These are phyloP conservation scores for Entomyzon cyanotis DNA, from an alignment of 2,113 vertebrate species.

Conservation along the genomic window DNA sequence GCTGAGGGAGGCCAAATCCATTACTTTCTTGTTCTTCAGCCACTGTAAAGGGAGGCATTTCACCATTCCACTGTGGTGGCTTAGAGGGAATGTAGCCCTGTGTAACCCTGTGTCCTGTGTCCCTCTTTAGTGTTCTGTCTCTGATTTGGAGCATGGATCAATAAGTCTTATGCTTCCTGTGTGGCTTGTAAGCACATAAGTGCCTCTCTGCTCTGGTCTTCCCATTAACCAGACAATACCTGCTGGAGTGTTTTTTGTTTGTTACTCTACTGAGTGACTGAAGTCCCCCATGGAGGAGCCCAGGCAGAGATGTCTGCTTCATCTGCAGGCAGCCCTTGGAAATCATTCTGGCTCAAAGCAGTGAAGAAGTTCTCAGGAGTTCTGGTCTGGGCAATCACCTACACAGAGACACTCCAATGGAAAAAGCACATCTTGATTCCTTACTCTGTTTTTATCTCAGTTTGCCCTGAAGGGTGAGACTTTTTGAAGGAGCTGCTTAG, in stretches of 20 bases:
- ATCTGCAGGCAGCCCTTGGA: background rate
- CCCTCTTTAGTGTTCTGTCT: background rate
- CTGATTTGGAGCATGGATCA: background rate
- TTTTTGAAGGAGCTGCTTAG: background rate
- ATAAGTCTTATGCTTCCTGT: background rate
- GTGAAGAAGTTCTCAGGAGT: background rate
- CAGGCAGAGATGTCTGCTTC: background rate
- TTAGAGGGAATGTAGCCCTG: no score
- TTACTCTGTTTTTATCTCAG: background rate
- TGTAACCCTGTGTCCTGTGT: no score
- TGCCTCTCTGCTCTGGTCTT: background rate
- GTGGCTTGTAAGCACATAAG: background rate
- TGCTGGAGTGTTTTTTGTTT: background rate
- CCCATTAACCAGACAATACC: background rate
- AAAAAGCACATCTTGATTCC: background rate
- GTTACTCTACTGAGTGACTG: background rate
- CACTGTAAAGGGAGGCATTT: background rate
- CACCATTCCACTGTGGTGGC: background rate
- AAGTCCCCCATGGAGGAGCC: background rate
- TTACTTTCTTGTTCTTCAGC: background rate
- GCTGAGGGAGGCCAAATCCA: background rate
- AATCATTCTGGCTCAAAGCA: background rate
- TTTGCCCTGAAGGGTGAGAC: background rate
- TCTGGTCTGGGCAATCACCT: background rate
- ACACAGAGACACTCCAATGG: background rate